These are phyloP conservation scores for Napeogenes inachia DNA, from an alignment of 2,888 invertebrate species.

Conservation along the genomic window DNA sequence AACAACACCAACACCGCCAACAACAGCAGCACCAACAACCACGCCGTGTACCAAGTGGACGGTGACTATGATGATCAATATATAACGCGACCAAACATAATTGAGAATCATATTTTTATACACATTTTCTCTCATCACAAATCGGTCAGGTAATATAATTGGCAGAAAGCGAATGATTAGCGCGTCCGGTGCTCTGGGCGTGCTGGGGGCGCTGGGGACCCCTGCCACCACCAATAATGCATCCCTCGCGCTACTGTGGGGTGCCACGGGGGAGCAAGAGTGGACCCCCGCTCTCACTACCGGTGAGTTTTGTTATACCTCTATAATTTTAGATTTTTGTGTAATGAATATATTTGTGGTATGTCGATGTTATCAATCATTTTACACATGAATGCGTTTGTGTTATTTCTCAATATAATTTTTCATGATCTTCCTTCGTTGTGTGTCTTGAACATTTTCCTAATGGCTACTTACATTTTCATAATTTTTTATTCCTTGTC, in stretches of 20 bases:
- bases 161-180: constrained; percentile 68
- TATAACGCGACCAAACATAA: no score
- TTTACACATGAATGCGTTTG: no score
- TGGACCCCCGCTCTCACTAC: constrained; percentile 98
- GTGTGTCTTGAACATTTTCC: no score
- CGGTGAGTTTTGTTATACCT: constrained; percentile 73
- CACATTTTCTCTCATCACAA: no score
- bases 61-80: constrained; percentile 43
- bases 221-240: constrained; percentile 68
- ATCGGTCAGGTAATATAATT: constrained; percentile 54
- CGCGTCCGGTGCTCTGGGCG: constrained; percentile 48
- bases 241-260: constrained; percentile 88
- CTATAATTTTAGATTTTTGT: no score
- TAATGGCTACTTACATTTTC: no score
- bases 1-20: constrained; percentile 50
- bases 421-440: no score
- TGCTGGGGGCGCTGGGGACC: constrained; percentile 37
- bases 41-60: constrained; percentile 66
- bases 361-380: no score
- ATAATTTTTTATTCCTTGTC: no score
- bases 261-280: constrained; percentile 97
- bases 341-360: no score
- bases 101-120: no score
- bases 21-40: constrained; percentile 39
- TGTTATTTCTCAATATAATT: no score